Percentiles rank a stretch among this genome's conserved stretches.
Evolutionary conservation across 2,797 vertebrate species (phyloP).

Genomic region (Syngnathus rostellatus): DNA sequence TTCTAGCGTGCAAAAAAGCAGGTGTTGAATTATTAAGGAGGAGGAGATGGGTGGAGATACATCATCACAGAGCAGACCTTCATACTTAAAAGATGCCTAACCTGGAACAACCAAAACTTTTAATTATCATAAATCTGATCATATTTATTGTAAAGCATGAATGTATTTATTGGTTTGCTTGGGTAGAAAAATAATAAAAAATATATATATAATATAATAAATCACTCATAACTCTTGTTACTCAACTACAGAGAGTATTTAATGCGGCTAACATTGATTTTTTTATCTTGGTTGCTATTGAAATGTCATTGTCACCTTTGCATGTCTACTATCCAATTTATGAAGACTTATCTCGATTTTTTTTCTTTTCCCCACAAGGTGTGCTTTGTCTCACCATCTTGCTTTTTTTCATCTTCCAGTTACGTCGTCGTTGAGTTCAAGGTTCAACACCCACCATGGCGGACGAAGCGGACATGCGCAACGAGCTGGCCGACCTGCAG

Average conservation of each 20-base stretch:
- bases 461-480: slow-evolving; percentile 96
- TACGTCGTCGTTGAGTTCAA: slow-evolving; percentile 39
- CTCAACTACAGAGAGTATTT: neutral
- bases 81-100: neutral
- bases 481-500: slow-evolving; percentile 96
- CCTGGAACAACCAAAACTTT: too few species aligned
- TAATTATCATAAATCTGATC: too few species aligned
- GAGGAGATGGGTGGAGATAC: slow-evolving; percentile 10
- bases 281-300: too few species aligned
- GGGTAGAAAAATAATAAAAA: too few species aligned
- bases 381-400: neutral
- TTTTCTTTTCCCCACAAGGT: neutral
- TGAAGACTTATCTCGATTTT: too few species aligned
- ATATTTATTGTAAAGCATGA: too few species aligned
- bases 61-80: neutral
- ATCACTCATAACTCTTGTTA: neutral
- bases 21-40: slow-evolving; percentile 57
- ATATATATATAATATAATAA: too few species aligned
- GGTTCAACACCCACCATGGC: slow-evolving; percentile 76
- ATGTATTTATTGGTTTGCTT: too few species aligned
- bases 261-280: too few species aligned
- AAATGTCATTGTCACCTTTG: too few species aligned
- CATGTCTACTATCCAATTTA: too few species aligned
- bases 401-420: slow-evolving; percentile 17
- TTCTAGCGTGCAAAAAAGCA: slow-evolving; percentile 31